Evolutionary conservation across 2,797 vertebrate genomes (phyloP).

Genomic region (Sciurus vulgaris): DNA sequence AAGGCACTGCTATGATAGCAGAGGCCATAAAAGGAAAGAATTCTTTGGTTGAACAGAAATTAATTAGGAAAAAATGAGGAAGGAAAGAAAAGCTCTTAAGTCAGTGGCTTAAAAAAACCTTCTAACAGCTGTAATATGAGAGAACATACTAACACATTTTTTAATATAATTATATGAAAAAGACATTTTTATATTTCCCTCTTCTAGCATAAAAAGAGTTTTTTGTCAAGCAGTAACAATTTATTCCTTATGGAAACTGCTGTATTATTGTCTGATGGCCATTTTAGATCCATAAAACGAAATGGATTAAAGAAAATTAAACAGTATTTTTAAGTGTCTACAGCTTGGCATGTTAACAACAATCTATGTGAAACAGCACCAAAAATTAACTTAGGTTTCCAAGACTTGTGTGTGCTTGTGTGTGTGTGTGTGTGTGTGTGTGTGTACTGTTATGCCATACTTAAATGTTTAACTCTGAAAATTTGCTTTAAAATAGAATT

Average conservation of each 20-base stretch:
- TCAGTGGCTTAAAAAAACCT: slow-evolving; percentile 79
- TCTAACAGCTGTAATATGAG: slow-evolving; percentile 81
- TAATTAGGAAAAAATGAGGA: slow-evolving; percentile 75
- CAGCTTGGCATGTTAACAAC: slow-evolving; percentile 77
- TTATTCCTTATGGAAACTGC: slow-evolving; percentile 83
- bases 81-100: slow-evolving; percentile 76
- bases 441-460: neutral
- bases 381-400: slow-evolving; percentile 65
- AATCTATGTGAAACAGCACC: slow-evolving; percentile 70
- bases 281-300: slow-evolving; percentile 79
- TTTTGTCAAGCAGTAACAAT: slow-evolving; percentile 85
- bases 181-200: slow-evolving; percentile 87
- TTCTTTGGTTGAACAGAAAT: slow-evolving; percentile 80
- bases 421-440: neutral
- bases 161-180: slow-evolving; percentile 87
- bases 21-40: slow-evolving; percentile 69
- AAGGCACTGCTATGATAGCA: slow-evolving; percentile 15
- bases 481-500: neutral
- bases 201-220: slow-evolving; percentile 80
- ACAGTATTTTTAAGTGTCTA: slow-evolving; percentile 81
- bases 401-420: neutral
- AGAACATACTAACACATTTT: slow-evolving; percentile 80
- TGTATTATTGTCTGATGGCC: slow-evolving; percentile 79
- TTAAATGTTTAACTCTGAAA: slow-evolving; percentile 37
- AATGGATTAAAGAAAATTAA: slow-evolving; percentile 84